A percentile compares a stretch with the other conserved stretches of the same genome.
Conservation (phyloP, 2,888 invertebrate species). For the Brachyptera risi region DNA sequence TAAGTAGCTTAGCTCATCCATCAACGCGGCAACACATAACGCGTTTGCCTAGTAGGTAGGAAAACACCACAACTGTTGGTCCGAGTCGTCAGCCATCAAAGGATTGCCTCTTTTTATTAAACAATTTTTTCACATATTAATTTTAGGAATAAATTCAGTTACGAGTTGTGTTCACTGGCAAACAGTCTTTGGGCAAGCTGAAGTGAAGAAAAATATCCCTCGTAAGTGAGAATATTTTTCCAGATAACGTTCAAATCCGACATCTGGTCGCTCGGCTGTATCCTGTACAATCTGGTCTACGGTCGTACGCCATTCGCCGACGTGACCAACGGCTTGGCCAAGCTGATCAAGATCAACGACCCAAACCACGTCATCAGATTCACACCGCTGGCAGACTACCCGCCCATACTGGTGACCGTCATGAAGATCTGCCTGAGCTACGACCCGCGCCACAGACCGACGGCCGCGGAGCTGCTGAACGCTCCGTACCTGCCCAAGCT, state of each 20-base stretch:
- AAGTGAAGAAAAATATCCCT: neutral
- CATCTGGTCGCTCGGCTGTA: conserved; percentile 97
- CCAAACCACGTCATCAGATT: conserved; percentile 70
- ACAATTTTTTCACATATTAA: too few species aligned
- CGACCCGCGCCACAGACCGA: conserved; percentile 67
- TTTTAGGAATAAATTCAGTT: too few species aligned
- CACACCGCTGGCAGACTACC: conserved; percentile 53
- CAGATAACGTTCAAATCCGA: conserved; percentile 89
- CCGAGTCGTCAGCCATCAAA: too few species aligned
- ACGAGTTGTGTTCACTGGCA: too few species aligned
- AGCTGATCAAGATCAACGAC: conserved; percentile 73
- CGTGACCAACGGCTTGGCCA: conserved; percentile 64
- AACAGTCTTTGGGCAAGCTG: neutral
- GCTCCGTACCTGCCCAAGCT: conserved; percentile 42
- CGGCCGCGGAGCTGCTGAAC: conserved; percentile 65
- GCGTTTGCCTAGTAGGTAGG: too few species aligned
- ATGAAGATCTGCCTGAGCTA: conserved; percentile 69
- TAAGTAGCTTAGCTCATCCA: too few species aligned
- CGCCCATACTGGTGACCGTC: conserved; percentile 57
- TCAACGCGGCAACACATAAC: too few species aligned
- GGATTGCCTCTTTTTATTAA: too few species aligned
- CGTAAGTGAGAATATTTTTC: conserved; percentile 33
- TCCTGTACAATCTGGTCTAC: conserved; percentile 88
- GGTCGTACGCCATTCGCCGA: conserved; percentile 88
- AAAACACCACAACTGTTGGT: too few species aligned